A percentile compares a stretch with the other conserved stretches of the same genome.
Conservation (phyloP, 2,113 vertebrate species). For the Heterochromis multidens region DNA sequence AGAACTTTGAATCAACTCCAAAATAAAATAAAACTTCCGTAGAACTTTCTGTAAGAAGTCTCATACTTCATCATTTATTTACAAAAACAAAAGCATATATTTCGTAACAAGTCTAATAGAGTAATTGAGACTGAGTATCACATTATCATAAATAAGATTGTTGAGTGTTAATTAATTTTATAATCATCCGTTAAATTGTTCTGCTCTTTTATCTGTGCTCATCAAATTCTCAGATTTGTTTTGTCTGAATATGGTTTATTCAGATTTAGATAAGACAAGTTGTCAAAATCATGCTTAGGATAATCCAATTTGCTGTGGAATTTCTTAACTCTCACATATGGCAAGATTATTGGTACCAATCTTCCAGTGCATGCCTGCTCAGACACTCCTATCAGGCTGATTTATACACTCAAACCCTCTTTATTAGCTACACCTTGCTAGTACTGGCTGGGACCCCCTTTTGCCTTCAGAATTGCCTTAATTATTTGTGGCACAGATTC, state of each 20-base stretch:
- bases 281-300: background rate
- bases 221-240: background rate
- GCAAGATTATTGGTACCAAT: background rate
- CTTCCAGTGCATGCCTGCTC: background rate
- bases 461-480: background rate
- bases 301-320: background rate
- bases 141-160: background rate
- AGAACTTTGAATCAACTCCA: background rate
- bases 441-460: too few relatives aligned
- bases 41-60: background rate
- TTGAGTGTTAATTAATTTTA: constrained; percentile 27
- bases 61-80: background rate
- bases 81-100: background rate
- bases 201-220: background rate
- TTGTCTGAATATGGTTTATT: background rate
- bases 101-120: background rate
- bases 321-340: background rate
- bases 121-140: background rate
- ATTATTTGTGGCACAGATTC: background rate
- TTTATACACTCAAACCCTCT: background rate
- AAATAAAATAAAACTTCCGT: background rate
- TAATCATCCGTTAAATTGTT: constrained; percentile 1
- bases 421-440: background rate
- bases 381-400: background rate
- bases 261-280: constrained; percentile 2